Percentiles rank a stretch among this genome's conserved stretches.
phyloP scores from a whole-genome alignment of 2,113 vertebrate species.

The Eulemur macaco region DNA sequence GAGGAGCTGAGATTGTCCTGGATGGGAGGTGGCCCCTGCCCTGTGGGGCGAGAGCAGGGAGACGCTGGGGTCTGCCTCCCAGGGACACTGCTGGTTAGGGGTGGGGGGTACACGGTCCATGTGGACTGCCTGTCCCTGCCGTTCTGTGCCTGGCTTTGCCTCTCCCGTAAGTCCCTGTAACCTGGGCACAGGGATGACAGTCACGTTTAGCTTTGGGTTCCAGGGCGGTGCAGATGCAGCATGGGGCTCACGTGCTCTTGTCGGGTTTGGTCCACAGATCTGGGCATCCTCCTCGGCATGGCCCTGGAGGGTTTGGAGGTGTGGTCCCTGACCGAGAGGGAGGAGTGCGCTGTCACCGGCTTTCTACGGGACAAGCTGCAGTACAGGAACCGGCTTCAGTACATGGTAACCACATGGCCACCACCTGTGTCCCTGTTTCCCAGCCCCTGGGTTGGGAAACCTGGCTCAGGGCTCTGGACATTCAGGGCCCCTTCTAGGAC shows the following conservation, averaged over 20 bases:
- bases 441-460: not conserved
- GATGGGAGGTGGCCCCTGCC: not conserved
- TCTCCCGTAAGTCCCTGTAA: not conserved
- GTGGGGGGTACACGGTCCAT: accelerated
- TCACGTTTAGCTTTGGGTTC: not conserved
- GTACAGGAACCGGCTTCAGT: conserved; percentile 74
- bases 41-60: not conserved
- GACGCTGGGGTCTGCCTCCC: not conserved
- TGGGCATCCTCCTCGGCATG: conserved; percentile 67
- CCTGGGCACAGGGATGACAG: accelerated
- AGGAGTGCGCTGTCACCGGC: conserved; percentile 61
- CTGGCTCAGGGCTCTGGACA: not conserved
- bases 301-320: conserved; percentile 57
- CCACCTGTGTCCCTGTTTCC: accelerated
- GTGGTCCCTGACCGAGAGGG: conserved; percentile 48
- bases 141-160: not conserved
- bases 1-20: not conserved
- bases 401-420: conserved; percentile 59
- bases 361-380: conserved; percentile 75
- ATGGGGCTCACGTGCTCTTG: not conserved
- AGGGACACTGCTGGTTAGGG: not conserved
- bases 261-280: conserved; percentile 51
- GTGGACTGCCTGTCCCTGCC: accelerated
- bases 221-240: accelerated
- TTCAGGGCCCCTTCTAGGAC: not conserved